Conservation (phyloP, 35 echinoderm and acorn worm genomes). For the Lytechinus pictus region DNA sequence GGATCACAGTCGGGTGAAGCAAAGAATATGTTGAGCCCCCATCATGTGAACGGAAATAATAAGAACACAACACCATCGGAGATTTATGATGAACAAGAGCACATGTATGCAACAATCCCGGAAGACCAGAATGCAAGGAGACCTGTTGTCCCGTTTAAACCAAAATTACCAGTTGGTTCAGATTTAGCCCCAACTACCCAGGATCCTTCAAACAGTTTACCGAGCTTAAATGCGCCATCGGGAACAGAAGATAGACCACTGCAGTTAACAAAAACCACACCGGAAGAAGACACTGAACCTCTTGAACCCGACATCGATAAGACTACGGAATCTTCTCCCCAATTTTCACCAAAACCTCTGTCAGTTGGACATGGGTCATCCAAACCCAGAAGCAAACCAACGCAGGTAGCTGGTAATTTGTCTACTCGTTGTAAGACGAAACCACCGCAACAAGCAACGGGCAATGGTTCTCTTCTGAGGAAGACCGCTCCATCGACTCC, state of each 20-base stretch:
- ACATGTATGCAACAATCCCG: background rate
- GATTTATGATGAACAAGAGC: background rate
- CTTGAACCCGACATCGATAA: no score
- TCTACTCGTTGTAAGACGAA: background rate
- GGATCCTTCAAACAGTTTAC: background rate
- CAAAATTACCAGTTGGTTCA: background rate
- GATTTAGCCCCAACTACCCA: background rate
- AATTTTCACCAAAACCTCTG: no score
- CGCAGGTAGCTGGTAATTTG: background rate
- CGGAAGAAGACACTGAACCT: no score
- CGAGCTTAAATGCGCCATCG: background rate
- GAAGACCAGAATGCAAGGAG: background rate
- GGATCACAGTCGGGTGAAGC: no score
- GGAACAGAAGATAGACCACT: background rate
- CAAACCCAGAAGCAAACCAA: background rate
- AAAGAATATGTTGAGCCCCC: background rate
- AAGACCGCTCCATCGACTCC: background rate
- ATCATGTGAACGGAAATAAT: background rate
- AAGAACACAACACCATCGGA: background rate
- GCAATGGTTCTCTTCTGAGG: background rate
- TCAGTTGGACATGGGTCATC: background rate
- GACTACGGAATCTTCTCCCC: no score
- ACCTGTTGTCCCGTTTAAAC: background rate
- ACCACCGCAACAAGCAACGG: background rate
- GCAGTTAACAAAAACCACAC: background rate